Evolutionary conservation across 2,797 vertebrate species (phyloP).

Genomic region (Pelobates cultripes): DNA sequence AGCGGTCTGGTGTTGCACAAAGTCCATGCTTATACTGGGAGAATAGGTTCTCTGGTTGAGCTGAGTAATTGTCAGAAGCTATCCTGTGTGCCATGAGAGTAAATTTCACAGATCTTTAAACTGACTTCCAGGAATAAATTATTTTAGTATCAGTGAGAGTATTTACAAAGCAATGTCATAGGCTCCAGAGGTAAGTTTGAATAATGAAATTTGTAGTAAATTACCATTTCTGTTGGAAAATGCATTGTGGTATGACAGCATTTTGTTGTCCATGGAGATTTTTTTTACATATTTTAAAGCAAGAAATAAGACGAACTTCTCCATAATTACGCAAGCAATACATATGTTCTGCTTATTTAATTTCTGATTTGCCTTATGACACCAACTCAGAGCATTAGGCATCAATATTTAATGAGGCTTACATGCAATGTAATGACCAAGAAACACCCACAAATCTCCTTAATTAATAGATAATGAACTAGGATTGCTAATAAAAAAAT

Average conservation of each 20-base stretch:
- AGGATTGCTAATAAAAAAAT: not conserved
- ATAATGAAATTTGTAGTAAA: no score
- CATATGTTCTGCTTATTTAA: not conserved
- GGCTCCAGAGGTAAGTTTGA: no score
- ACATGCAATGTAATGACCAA: not conserved
- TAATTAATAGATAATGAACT: not conserved
- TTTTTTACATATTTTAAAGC: not conserved
- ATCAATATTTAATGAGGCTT: slow-evolving; percentile 2
- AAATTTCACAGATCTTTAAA: no score
- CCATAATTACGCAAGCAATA: not conserved
- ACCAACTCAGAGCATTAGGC: slow-evolving; percentile 1
- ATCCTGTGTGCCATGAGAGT: no score
- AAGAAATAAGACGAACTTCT: not conserved
- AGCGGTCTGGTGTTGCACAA: no score
- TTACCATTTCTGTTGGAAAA: no score
- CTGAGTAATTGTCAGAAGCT: no score
- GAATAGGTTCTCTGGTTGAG: no score
- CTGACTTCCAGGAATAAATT: no score
- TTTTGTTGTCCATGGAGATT: not conserved
- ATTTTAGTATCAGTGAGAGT: no score
- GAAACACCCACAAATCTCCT: slow-evolving; percentile 5
- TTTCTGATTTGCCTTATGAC: not conserved
- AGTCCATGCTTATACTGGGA: no score
- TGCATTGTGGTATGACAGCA: not conserved
- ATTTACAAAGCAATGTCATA: no score